Evolutionary conservation across 2,113 vertebrate species (phyloP).

Genomic region (Istiophorus platypterus): DNA sequence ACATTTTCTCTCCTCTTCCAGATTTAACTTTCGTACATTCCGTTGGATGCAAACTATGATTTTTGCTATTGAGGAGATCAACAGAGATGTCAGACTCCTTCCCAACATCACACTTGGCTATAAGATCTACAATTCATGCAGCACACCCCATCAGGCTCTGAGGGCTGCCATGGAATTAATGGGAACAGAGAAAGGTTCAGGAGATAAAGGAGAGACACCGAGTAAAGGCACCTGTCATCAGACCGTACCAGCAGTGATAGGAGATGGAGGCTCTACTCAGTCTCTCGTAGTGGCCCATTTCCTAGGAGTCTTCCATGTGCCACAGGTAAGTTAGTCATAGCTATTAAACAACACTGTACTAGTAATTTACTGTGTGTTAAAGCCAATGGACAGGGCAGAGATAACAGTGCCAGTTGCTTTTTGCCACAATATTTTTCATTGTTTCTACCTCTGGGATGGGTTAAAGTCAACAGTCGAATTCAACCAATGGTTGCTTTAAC

Average conservation of each 20-base stretch:
- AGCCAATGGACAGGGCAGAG: not conserved
- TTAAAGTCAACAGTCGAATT: not conserved
- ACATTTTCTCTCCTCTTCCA: constrained; percentile 28
- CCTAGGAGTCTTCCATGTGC: constrained; percentile 83
- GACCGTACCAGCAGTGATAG: constrained; percentile 81
- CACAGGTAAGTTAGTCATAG: constrained; percentile 76
- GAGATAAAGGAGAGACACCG: not conserved
- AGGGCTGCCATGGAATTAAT: constrained; percentile 81
- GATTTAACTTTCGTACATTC: constrained; percentile 85
- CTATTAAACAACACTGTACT: not conserved
- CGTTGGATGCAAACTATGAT: constrained; percentile 88
- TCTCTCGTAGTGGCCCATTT: constrained; percentile 85
- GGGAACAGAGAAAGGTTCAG: constrained; percentile 50
- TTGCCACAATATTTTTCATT: not conserved
- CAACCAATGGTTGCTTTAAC: not conserved
- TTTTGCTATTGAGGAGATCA: constrained; percentile 86
- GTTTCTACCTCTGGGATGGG: not conserved
- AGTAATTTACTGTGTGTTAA: not conserved
- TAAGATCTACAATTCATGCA: constrained; percentile 86
- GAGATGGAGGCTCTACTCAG: constrained; percentile 86
- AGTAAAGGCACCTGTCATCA: constrained; percentile 55
- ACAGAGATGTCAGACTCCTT: constrained; percentile 77
- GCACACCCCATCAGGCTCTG: constrained; percentile 79
- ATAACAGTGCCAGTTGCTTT: not conserved
- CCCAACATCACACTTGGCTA: constrained; percentile 85